Base-by-base conservation (phyloP, 2,113 vertebrate species). In the Galbula dea region DNA sequence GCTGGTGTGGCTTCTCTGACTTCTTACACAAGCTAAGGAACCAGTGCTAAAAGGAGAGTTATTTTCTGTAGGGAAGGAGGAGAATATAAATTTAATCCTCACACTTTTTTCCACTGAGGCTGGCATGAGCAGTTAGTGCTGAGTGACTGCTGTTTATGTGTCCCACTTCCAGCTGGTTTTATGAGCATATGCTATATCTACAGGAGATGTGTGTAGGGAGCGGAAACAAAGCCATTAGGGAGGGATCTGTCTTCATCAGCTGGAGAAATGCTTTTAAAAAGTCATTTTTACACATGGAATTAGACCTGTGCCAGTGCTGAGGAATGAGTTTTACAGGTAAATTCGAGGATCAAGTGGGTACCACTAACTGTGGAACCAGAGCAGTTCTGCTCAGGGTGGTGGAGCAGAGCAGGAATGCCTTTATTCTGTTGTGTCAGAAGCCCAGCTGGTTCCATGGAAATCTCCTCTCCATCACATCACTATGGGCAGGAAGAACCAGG, bases 81-180 rank as follows among this genome's bases (percentile, higher is more conserved):
- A 75, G 67, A 76, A 61, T 86, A 85, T 79, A 66, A 90, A 80
- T 85, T 51, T 63, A 92, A 94, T 88, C 45, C 52, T 94, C 68
- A 87, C 51, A 41, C 63, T 78, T 71, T 72, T 37, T 78, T 94
- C 79, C 39, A 29, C 54, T 86, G 43, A 87, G 90, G 41, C 66
- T 95, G 94, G 90, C 91, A 96, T 54, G 61, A 90, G 75, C 65
- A 90, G 52, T 37, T 86, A 84, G 82, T 93, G 61, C 78, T 90
- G 86, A 90, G 83, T 87, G 89, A 90, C 79, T 97, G 74, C 76
- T 97, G 89, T 95, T 96, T 96, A 82, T 7, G 18, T 90, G 80
- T 87, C 81, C 82, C 86, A 89, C 57, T 89, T 95, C 94, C 89
- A 94, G 89, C 55, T 94, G 86, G 88, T 73, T 88, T 80, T 86